A percentile compares a stretch with the other conserved stretches of the same genome.
These are phyloP conservation scores for Panthera tigris DNA, from an alignment of 2,113 vertebrate genomes.

Conservation along the genomic window DNA sequence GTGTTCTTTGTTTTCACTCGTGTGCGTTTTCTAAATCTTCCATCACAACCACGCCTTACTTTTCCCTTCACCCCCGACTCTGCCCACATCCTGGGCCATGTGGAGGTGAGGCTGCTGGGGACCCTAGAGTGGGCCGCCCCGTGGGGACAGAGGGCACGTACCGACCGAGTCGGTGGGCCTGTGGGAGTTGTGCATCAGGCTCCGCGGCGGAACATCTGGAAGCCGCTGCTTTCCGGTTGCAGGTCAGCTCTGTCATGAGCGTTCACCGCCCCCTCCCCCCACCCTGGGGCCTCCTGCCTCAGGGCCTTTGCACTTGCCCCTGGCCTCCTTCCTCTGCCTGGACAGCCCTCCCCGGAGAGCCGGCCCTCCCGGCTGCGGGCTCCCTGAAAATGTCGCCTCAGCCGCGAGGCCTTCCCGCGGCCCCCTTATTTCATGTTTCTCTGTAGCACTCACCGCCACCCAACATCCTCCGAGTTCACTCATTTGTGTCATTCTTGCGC, in stretches of 20 bases:
- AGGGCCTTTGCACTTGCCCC: too few species aligned
- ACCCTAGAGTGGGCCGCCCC: too few species aligned
- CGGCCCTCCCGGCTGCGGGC: neutral
- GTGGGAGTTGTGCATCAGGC: neutral
- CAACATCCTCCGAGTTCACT: neutral
- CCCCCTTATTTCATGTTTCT: accelerated
- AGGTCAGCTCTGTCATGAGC: neutral
- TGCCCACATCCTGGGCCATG: neutral
- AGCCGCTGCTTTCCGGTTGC: neutral
- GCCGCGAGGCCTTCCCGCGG: accelerated
- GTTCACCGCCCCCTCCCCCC: accelerated
- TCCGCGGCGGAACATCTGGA: accelerated
- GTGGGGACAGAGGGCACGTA: neutral
- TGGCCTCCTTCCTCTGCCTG: neutral
- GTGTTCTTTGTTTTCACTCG: neutral
- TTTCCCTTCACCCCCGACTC: neutral
- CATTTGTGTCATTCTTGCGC: accelerated
- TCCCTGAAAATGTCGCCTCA: neutral
- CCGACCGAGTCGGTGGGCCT: neutral
- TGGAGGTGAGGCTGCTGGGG: neutral
- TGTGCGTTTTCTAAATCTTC: neutral
- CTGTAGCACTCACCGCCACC: too few species aligned
- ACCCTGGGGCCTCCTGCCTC: too few species aligned
- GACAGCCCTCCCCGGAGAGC: too few species aligned
- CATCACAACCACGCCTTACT: neutral